Conservation (phyloP, 2,888 invertebrate species). For the Zootermopsis nevadensis region DNA sequence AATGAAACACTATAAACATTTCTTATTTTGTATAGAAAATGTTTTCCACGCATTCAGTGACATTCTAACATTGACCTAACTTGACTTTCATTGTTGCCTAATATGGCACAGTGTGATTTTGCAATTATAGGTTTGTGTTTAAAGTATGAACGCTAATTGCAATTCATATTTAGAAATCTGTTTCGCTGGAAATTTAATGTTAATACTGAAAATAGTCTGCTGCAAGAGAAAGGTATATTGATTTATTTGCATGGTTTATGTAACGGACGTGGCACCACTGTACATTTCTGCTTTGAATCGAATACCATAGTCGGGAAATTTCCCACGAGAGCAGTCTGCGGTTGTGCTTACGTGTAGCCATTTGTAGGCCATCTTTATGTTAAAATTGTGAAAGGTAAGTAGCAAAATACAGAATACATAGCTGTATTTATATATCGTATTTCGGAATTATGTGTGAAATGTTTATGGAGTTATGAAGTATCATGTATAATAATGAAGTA, state of each 20-base stretch:
- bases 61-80: background rate
- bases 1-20: background rate
- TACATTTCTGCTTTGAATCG: slow-evolving; percentile 20
- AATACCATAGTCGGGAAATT: background rate
- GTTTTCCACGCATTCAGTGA: background rate
- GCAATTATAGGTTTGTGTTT: background rate
- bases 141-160: background rate
- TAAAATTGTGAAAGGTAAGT: too few relatives aligned
- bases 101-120: background rate
- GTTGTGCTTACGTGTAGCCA: background rate
- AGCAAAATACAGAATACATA: too few relatives aligned
- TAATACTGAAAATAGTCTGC: background rate
- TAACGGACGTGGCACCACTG: slow-evolving; percentile 1
- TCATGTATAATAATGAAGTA: background rate
- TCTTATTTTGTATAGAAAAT: background rate
- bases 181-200: background rate
- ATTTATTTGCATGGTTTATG: background rate
- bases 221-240: background rate
- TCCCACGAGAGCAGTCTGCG: background rate
- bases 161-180: background rate
- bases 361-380: background rate
- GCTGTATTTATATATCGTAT: background rate
- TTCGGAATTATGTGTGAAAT: background rate
- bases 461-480: background rate
- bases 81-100: background rate